Evolutionary conservation across 2,888 invertebrate genomes (phyloP), one percentile per base, ranked within the genome.

Genomic region (Nomada fucata): DNA sequence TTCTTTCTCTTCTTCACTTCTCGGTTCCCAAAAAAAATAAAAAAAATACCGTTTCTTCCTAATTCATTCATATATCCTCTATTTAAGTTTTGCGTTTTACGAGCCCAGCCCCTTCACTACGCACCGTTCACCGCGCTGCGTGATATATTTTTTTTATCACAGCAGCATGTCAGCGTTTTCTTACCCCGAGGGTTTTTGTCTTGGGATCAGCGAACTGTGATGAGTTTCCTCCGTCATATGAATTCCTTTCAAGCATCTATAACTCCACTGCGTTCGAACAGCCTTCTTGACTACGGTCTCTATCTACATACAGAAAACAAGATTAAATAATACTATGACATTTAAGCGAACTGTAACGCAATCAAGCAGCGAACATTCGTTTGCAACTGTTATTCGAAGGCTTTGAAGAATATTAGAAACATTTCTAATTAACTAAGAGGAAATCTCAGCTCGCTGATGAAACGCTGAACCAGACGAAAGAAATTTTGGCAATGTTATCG

Each of bases 41-140:
- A 83, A 29, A 29, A 7, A 29, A 36, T 7, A 68, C 18, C 55
- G 29, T 75, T 69, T 84, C 72, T 68, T 70, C 73, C 80, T 77
- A 68, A 63, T 83, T 79, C 80, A 71, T 79, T 82, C 82, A 63
- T 71, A 53, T 53, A n/a, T 82, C 70, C 74, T 64, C n/a, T 79
- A 53, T 78, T 59, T 67, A 80, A 77, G 78, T 74, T 83, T 82
- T 86, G 67, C 72, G 78, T 88, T 86, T 87, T 85, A 84, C 88
- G 78, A 82, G 86, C 87, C 85, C 71, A 81, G 79, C 86, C 88
- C 88, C 84, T 81, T 81, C 88, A 87, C 88, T 82, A 86, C 88
- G 92, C 92, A 92, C 92, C 92, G 91, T 90, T 36, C 92, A 92
- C 91, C 91, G 89, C 75, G 90, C 90, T 86, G 86, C 87, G 89